These are phyloP conservation scores for Chelonia mydas DNA, from an alignment of 2,797 vertebrate species.

Conservation along the genomic window DNA sequence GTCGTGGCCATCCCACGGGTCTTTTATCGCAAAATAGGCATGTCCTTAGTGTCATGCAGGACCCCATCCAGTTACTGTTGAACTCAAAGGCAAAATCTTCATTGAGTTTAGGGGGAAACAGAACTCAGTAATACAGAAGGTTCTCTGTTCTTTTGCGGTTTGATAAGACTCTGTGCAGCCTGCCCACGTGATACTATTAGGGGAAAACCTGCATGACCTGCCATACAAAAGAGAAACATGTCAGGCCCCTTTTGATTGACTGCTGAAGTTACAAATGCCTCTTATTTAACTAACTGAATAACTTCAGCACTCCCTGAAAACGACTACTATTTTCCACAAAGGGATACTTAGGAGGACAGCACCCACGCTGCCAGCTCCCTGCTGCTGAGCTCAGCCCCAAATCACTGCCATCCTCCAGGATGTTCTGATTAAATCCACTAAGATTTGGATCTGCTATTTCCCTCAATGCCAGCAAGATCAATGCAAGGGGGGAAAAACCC, in stretches of 20 bases:
- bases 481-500: background rate
- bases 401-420: slow-evolving; percentile 44
- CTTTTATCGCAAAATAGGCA: background rate
- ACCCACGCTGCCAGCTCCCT: slow-evolving; percentile 33
- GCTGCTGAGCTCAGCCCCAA: slow-evolving; percentile 33
- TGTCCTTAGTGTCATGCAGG: background rate
- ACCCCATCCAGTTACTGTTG: background rate
- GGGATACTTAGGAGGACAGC: slow-evolving; percentile 10
- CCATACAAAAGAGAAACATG: background rate
- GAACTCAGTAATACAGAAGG: background rate
- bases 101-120: background rate
- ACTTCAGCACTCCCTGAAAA: background rate
- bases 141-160: background rate
- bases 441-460: slow-evolving; percentile 56
- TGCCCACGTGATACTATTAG: background rate
- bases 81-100: background rate
- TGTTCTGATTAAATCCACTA: slow-evolving; percentile 49
- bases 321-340: slow-evolving; percentile 27
- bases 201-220: background rate
- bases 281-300: slow-evolving; percentile 17
- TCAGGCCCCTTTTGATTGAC: background rate
- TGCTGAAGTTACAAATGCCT: background rate
- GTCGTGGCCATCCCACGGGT: background rate
- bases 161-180: background rate
- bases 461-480: slow-evolving; percentile 63